A percentile compares a stretch with the other conserved stretches of the same genome.
Evolutionary conservation across 2,888 invertebrate species (phyloP).

Genomic region (Asteroscopus sphinx): DNA sequence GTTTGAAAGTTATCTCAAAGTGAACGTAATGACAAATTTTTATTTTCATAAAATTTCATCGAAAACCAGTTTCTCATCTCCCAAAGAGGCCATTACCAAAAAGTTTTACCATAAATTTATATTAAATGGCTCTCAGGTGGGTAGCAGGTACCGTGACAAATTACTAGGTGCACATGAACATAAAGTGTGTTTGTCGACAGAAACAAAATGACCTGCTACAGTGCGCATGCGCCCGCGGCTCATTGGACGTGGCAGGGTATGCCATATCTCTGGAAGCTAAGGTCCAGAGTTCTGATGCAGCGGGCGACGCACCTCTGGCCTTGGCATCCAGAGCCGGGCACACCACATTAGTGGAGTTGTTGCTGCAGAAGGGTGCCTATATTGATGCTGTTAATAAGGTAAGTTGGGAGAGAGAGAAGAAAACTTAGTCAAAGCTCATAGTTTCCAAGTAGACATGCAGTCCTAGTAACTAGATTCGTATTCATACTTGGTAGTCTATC

Average conservation of each 20-base stretch:
- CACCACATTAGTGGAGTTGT: constrained; percentile 90
- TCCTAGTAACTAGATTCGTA: too few species aligned
- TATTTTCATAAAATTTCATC: background rate
- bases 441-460: too few species aligned
- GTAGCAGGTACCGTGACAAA: constrained; percentile 9
- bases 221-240: constrained; percentile 93
- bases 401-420: constrained; percentile 39
- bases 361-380: constrained; percentile 92
- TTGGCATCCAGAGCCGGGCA: constrained; percentile 94
- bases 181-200: constrained; percentile 74
- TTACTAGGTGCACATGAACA: constrained; percentile 46
- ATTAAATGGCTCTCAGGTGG: background rate
- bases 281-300: constrained; percentile 91
- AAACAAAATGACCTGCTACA: constrained; percentile 93
- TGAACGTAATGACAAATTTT: background rate
- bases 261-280: constrained; percentile 91
- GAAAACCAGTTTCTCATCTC: background rate
- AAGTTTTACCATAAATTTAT: background rate
- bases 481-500: too few species aligned
- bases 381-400: constrained; percentile 93
- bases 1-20: background rate
- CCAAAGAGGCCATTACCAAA: background rate
- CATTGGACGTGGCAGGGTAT: constrained; percentile 83
- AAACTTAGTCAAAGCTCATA: too few species aligned
- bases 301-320: constrained; percentile 93